Percentiles rank a stretch among this genome's conserved stretches.
Conservation (phyloP, 1,140 invertebrate species). For the Heliconius hewitsoni region DNA sequence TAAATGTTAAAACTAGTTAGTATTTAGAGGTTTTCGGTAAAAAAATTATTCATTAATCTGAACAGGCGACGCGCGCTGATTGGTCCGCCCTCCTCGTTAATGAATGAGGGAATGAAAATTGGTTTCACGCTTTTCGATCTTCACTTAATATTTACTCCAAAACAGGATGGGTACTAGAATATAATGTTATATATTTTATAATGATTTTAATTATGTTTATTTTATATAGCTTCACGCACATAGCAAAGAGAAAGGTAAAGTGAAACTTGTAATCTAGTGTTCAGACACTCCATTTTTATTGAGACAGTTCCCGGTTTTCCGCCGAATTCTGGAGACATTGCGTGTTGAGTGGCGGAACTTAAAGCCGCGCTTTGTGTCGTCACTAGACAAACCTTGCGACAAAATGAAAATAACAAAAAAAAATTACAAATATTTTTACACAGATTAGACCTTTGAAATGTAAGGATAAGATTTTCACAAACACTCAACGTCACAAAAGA, state of each 20-base stretch:
- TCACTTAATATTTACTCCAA: conserved; percentile 16
- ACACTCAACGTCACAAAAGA: not conserved
- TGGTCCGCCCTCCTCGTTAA: conserved; percentile 28
- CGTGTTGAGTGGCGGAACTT: too few relatives aligned
- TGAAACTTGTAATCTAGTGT: too few relatives aligned
- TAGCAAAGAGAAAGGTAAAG: too few relatives aligned
- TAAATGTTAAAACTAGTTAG: not conserved
- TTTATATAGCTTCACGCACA: not conserved
- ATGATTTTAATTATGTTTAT: not conserved
- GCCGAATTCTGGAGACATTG: too few relatives aligned
- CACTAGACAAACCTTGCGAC: too few relatives aligned
- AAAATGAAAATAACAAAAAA: too few relatives aligned
- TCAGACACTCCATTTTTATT: too few relatives aligned
- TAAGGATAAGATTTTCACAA: not conserved
- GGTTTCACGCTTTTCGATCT: conserved; percentile 21
- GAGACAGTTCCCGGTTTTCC: too few relatives aligned
- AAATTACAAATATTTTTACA: too few relatives aligned
- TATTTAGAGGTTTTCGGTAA: conserved; percentile 18
- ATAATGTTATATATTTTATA: conserved; percentile 1
- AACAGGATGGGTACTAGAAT: not conserved
- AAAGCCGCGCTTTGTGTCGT: too few relatives aligned
- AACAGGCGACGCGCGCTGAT: conserved; percentile 28
- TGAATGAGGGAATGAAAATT: conserved; percentile 30
- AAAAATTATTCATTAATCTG: conserved; percentile 45
- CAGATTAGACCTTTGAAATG: not conserved